These are phyloP conservation scores for Meandrina meandrites DNA, from an alignment of 92 coral and sea anemone species.

Conservation along the genomic window DNA sequence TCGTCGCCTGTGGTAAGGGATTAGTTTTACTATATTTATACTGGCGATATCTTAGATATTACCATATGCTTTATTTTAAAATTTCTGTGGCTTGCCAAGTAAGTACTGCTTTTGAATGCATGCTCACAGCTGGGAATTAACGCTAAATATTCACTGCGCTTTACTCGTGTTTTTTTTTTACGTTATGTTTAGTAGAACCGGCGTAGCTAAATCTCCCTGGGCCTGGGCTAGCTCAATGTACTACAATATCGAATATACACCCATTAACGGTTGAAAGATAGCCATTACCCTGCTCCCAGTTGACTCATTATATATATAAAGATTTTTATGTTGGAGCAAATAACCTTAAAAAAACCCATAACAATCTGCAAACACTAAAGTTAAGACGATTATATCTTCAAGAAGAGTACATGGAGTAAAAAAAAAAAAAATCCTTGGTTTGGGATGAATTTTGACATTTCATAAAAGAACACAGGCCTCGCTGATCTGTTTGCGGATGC, in stretches of 20 bases:
- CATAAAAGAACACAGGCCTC: background rate
- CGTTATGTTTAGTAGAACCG: background rate
- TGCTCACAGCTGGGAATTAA: background rate
- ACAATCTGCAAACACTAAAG: conserved; percentile 10
- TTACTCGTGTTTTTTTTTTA: background rate
- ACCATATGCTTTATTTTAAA: background rate
- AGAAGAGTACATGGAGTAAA: background rate
- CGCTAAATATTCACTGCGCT: background rate
- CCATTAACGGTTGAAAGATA: conserved; percentile 16
- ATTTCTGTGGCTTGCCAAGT: background rate
- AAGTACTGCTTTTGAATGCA: background rate
- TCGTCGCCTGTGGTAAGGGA: conserved; percentile 98
- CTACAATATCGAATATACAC: background rate
- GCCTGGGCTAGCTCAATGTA: conserved; percentile 9
- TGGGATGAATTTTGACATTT: background rate
- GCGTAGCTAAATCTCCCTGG: background rate
- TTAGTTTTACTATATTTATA: background rate
- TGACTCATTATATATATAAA: background rate
- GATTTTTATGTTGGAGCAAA: conserved; percentile 9
- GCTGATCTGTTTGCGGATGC: conserved; percentile 40
- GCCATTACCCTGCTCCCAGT: conserved; percentile 14
- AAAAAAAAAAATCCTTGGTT: background rate
- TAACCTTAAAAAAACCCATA: conserved; percentile 14
- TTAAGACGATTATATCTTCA: conserved; percentile 6
- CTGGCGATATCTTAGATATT: background rate